Conservation (phyloP, 2,797 vertebrate genomes). For the Liparis tanakae region DNA sequence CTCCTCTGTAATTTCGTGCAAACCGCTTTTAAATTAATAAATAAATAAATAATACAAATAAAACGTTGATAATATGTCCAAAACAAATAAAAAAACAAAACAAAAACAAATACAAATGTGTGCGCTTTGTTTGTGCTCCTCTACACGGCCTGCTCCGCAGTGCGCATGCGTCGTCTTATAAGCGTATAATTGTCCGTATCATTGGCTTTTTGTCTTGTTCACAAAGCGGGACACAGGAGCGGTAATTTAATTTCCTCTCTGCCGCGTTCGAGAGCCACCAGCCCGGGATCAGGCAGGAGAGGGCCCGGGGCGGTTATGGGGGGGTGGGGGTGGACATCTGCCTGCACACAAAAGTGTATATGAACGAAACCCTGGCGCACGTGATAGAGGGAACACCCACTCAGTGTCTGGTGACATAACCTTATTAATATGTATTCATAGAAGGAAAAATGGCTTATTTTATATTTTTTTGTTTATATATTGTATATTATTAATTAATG, state of each 20-base stretch:
- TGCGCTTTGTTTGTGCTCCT: background rate
- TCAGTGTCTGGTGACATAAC: conserved; percentile 15
- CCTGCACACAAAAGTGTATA: conserved; percentile 56
- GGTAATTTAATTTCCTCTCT: conserved; percentile 85
- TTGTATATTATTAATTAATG: background rate
- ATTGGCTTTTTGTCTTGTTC: conserved; percentile 88
- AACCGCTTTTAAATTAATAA: background rate
- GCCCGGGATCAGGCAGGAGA: conserved; percentile 60
- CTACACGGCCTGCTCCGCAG: background rate
- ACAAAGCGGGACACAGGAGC: conserved; percentile 82
- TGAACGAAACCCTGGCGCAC: conserved; percentile 37
- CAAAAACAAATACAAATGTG: background rate
- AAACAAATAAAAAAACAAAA: conserved; percentile 4
- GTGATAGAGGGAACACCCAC: conserved; percentile 16
- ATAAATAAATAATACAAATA: background rate
- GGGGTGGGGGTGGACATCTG: conserved; percentile 62
- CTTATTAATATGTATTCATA: background rate
- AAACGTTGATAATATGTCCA: background rate
- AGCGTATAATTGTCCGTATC: conserved; percentile 84
- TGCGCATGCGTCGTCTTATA: conserved; percentile 69
- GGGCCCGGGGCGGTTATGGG: conserved; percentile 62
- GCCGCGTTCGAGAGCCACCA: conserved; percentile 80
- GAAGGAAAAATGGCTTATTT: background rate
- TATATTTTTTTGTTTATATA: background rate
- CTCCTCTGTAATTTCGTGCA: background rate